Evolutionary conservation across 2,797 vertebrate species (phyloP).

Genomic region (Telmatherina bonti): DNA sequence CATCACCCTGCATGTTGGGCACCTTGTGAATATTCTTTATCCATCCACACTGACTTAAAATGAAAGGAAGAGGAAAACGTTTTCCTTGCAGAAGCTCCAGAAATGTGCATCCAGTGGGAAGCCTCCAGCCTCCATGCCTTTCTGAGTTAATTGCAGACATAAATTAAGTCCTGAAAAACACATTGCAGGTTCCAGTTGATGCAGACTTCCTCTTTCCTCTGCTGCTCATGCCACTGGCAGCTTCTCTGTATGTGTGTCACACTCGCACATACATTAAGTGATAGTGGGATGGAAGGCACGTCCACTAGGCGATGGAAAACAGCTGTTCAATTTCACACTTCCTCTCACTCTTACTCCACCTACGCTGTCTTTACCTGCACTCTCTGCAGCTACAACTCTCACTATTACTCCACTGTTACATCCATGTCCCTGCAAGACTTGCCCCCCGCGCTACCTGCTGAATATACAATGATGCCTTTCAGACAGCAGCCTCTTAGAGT

Average conservation of each 20-base stretch:
- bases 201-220: slow-evolving; percentile 24
- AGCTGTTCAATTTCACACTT: slow-evolving; percentile 76
- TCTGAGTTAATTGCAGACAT: slow-evolving; percentile 52
- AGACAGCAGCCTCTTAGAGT: slow-evolving; percentile 46
- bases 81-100: background rate
- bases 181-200: slow-evolving; percentile 36
- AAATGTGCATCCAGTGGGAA: slow-evolving; percentile 33
- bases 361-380: slow-evolving; percentile 15
- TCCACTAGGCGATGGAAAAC: slow-evolving; percentile 59
- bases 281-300: slow-evolving; percentile 49
- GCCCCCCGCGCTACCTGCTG: slow-evolving; percentile 33
- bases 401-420: background rate
- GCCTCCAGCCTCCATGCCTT: slow-evolving; percentile 26
- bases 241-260: slow-evolving; percentile 17
- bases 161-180: slow-evolving; percentile 45
- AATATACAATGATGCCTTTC: slow-evolving; percentile 58
- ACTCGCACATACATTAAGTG: slow-evolving; percentile 48
- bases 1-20: background rate
- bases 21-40: slow-evolving; percentile 2
- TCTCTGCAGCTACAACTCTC: background rate
- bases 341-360: slow-evolving; percentile 36
- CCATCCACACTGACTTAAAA: slow-evolving; percentile 7
- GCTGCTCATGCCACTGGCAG: slow-evolving; percentile 12
- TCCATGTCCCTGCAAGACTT: slow-evolving; percentile 50
- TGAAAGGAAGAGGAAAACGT: slow-evolving; percentile 10